Conservation (phyloP, 2,797 vertebrate genomes). For the Chaetophractus vellerosus region DNA sequence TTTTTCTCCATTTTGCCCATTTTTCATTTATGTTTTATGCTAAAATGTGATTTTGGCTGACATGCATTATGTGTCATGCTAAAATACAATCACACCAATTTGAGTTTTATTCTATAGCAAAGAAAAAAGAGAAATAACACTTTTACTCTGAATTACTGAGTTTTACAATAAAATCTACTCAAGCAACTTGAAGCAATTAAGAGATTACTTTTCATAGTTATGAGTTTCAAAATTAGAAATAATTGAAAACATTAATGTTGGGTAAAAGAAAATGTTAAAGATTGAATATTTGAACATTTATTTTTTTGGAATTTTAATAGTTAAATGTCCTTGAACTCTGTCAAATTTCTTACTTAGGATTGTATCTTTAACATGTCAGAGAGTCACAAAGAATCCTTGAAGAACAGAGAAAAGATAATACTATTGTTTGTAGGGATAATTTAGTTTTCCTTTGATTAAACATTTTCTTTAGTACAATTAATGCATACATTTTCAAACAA, state of each 20-base stretch:
- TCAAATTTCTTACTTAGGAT: not conserved
- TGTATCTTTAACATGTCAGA: not conserved
- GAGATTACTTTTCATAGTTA: not conserved
- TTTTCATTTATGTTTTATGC: not conserved
- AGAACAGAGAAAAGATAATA: not conserved
- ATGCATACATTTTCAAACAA: not conserved
- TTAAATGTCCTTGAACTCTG: not conserved
- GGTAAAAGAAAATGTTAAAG: not conserved
- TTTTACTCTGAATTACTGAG: not conserved
- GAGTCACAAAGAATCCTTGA: not conserved
- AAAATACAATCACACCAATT: not conserved
- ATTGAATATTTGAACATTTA: not conserved
- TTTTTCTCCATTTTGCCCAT: not conserved
- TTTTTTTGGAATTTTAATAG: conserved; percentile 30
- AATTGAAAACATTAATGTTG: not conserved
- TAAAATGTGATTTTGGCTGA: no score
- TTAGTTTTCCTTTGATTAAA: not conserved
- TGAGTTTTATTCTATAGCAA: not conserved
- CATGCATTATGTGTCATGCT: no score
- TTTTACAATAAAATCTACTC: not conserved
- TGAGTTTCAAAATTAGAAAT: not conserved
- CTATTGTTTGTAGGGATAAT: not conserved
- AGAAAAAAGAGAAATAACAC: not conserved
- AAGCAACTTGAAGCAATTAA: not conserved
- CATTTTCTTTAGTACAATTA: not conserved